Evolutionary conservation across 2,113 vertebrate species (phyloP).

Genomic region (Toxotes jaculatrix): DNA sequence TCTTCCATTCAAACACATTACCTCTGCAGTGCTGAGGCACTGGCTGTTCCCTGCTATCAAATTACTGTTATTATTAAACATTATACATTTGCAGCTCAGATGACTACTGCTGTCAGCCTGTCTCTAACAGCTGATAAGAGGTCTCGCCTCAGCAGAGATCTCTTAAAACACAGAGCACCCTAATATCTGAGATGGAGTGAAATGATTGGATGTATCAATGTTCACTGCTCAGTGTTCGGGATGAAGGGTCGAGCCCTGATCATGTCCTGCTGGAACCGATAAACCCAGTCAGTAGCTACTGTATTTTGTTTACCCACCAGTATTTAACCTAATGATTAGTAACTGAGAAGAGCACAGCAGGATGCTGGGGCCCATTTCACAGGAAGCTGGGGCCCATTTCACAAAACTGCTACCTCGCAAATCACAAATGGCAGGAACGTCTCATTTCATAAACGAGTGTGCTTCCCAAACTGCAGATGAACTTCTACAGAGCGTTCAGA

Average conservation of each 20-base stretch:
- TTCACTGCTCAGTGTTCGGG: background rate
- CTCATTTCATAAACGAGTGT: too few relatives aligned
- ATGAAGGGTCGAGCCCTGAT: background rate
- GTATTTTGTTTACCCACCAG: background rate
- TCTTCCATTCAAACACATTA: constrained; percentile 19
- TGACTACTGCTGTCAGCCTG: constrained; percentile 26
- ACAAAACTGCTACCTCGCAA: too few relatives aligned
- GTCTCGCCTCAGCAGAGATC: background rate
- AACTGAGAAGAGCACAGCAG: background rate
- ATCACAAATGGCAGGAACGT: too few relatives aligned
- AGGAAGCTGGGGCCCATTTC: too few relatives aligned
- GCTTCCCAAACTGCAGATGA: too few relatives aligned
- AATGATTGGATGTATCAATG: background rate
- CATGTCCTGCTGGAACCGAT: background rate
- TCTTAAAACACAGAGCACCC: background rate
- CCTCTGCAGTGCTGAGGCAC: constrained; percentile 24
- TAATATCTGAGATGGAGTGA: background rate
- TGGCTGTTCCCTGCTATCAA: constrained; percentile 38
- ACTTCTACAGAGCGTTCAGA: too few relatives aligned
- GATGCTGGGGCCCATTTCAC: background rate
- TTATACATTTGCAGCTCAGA: constrained; percentile 8
- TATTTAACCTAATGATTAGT: background rate
- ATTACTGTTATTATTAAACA: constrained; percentile 50
- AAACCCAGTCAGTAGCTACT: background rate
- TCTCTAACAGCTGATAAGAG: constrained; percentile 5